These are phyloP conservation scores for Ichneumoninae sp. DNA, from an alignment of 2,888 invertebrate species.

Conservation along the genomic window DNA sequence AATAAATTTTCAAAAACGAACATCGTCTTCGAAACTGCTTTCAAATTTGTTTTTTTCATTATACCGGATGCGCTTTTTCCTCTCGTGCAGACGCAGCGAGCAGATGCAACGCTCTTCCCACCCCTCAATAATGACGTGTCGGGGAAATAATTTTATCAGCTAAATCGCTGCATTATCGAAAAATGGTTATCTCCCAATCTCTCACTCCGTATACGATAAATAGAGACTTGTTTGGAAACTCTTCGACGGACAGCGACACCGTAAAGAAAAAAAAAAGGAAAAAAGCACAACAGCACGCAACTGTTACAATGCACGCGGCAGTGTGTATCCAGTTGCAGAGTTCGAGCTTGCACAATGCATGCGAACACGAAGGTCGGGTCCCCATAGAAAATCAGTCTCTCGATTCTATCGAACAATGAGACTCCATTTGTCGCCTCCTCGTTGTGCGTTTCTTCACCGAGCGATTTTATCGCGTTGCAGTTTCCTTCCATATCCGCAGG, in stretches of 20 bases:
- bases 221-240: slow-evolving; percentile 36
- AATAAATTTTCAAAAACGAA: background rate
- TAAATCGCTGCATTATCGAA: slow-evolving; percentile 44
- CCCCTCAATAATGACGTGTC: slow-evolving; percentile 3
- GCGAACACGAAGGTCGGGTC: slow-evolving; percentile 19
- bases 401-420: slow-evolving; percentile 60
- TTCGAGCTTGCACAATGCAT: slow-evolving; percentile 50
- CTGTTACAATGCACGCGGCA: slow-evolving; percentile 30
- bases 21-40: background rate
- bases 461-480: slow-evolving; percentile 52
- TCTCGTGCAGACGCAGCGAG: background rate
- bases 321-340: slow-evolving; percentile 29
- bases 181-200: slow-evolving; percentile 45
- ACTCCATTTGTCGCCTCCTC: slow-evolving; percentile 55
- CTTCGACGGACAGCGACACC: background rate
- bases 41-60: background rate
- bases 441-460: slow-evolving; percentile 27
- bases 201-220: slow-evolving; percentile 26
- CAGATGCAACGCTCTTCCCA: slow-evolving; percentile 47
- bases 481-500: slow-evolving; percentile 31
- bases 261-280: background rate
- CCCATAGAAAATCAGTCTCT: slow-evolving; percentile 69
- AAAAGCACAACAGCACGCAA: slow-evolving; percentile 12
- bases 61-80: background rate
- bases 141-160: slow-evolving; percentile 38